Conservation (phyloP, 2,113 vertebrate species). For the Rhynchomys soricoides region DNA sequence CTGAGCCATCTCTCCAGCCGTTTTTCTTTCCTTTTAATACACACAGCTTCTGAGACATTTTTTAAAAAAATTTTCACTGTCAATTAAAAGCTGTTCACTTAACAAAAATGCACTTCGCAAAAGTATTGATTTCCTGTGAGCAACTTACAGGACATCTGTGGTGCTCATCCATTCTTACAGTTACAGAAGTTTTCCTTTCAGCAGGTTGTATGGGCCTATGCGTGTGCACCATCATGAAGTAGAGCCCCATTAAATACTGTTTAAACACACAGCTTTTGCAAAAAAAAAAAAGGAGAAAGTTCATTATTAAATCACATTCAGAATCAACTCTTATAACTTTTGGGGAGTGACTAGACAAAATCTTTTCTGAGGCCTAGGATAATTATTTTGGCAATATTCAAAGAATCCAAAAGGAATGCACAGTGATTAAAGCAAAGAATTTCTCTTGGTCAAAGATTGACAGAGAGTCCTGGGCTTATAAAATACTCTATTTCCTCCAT, state of each 20-base stretch:
- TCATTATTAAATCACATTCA: slow-evolving; percentile 38
- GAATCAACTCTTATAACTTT: slow-evolving; percentile 62
- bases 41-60: not conserved
- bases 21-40: not conserved
- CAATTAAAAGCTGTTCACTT: not conserved
- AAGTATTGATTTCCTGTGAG: not conserved
- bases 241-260: not conserved
- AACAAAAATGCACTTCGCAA: not conserved
- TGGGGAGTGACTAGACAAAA: slow-evolving; percentile 81
- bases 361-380: slow-evolving; percentile 74
- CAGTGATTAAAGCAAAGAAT: slow-evolving; percentile 88
- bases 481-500: slow-evolving; percentile 90
- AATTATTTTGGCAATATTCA: slow-evolving; percentile 77
- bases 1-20: too few species aligned
- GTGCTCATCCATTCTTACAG: not conserved
- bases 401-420: slow-evolving; percentile 83
- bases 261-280: slow-evolving; percentile 36
- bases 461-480: slow-evolving; percentile 87
- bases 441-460: slow-evolving; percentile 86
- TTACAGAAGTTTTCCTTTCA: slow-evolving; percentile 9
- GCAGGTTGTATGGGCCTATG: not conserved
- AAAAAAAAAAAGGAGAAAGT: slow-evolving; percentile 54
- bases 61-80: not conserved
- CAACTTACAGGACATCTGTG: not conserved
- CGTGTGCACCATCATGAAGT: not conserved